Evolutionary conservation across 2,113 vertebrate species (phyloP).

Genomic region (Hymenochirus boettgeri): DNA sequence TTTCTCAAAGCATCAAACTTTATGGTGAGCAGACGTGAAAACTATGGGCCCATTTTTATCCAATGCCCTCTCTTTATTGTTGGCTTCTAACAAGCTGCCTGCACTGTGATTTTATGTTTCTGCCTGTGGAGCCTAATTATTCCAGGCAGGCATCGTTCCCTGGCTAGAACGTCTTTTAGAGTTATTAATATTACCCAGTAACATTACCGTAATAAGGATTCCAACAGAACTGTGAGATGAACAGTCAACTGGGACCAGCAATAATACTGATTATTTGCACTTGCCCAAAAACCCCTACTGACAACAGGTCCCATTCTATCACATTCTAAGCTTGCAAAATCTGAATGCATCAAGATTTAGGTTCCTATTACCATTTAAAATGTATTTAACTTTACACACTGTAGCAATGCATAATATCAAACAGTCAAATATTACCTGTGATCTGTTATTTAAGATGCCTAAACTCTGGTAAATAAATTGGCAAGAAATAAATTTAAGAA

Average conservation of each 20-base stretch:
- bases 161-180: conserved; percentile 18
- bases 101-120: conserved; percentile 7
- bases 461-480: no score
- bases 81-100: conserved; percentile 16
- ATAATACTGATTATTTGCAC: conserved; percentile 29
- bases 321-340: background rate
- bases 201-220: conserved; percentile 33
- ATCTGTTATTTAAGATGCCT: no score
- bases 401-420: no score
- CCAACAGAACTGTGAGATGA: conserved; percentile 19
- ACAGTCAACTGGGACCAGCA: conserved; percentile 8
- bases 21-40: background rate
- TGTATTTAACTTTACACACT: no score
- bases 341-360: no score
- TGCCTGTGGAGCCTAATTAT: conserved; percentile 27
- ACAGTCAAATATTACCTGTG: no score
- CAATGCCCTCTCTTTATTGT: conserved; percentile 9
- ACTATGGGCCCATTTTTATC: conserved; percentile 31
- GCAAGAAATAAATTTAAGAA: no score
- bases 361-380: no score
- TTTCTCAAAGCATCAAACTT: background rate
- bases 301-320: background rate
- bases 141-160: conserved; percentile 25
- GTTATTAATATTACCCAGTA: conserved; percentile 29
- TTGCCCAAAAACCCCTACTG: conserved; percentile 7